These are phyloP conservation scores for Xestobium rufovillosum DNA, from an alignment of 2,888 invertebrate species.

Conservation along the genomic window DNA sequence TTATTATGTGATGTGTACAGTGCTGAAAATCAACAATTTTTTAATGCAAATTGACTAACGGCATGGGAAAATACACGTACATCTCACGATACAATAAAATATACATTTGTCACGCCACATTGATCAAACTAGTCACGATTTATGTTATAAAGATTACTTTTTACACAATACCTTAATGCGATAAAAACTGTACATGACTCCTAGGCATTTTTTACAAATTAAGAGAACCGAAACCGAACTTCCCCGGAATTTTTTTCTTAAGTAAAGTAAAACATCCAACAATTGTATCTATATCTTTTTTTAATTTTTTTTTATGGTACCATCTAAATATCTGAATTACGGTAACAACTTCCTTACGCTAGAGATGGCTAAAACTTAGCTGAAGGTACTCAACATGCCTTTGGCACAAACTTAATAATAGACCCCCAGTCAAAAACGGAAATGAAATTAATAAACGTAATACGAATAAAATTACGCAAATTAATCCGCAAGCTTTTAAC, in stretches of 20 bases:
- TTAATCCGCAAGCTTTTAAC: neutral
- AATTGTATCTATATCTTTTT: too few species aligned
- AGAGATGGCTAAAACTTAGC: too few species aligned
- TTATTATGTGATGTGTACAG: slow-evolving; percentile 1
- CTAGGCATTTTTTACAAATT: neutral
- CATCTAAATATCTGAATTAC: too few species aligned
- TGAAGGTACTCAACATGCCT: slow-evolving; percentile 2
- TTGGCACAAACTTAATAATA: neutral
- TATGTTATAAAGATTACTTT: neutral
- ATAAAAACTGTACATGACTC: slow-evolving; percentile 1
- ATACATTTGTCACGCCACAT: slow-evolving; percentile 28
- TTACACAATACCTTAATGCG: neutral
- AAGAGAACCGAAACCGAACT: neutral
- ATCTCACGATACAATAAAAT: slow-evolving; percentile 19
- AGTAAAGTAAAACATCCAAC: too few species aligned
- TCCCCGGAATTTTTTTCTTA: too few species aligned
- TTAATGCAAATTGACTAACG: neutral
- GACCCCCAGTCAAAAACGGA: too few species aligned
- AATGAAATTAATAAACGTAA: neutral
- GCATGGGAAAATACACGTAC: neutral
- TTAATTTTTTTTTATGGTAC: too few species aligned
- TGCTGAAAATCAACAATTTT: neutral
- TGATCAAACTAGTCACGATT: slow-evolving; percentile 11
- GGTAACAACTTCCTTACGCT: too few species aligned
- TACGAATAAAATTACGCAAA: neutral